These are phyloP conservation scores for Acronicta psi DNA, from an alignment of 2,888 invertebrate genomes.

Conservation along the genomic window DNA sequence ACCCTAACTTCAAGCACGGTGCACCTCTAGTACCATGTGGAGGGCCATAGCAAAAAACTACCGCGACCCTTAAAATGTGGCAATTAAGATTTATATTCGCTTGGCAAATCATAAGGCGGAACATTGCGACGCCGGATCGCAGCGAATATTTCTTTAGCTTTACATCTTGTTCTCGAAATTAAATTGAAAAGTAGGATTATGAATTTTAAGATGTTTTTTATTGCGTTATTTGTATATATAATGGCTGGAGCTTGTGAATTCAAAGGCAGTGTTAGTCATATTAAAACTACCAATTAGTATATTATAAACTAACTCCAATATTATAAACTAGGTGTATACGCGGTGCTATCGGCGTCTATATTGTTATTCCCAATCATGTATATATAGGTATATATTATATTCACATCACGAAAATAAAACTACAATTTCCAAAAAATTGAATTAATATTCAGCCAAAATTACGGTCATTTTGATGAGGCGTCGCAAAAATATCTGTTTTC, in stretches of 20 bases:
- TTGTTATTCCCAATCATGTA: no score
- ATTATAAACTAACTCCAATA: no score
- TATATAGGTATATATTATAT: no score
- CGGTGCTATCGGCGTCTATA: no score
- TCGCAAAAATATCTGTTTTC: no score
- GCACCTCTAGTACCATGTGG: slow-evolving; percentile 69
- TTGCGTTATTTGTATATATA: slow-evolving; percentile 37
- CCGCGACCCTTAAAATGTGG: slow-evolving; percentile 78
- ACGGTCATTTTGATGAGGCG: no score
- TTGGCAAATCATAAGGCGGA: slow-evolving; percentile 78
- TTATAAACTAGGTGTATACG: no score
- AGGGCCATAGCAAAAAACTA: slow-evolving; percentile 71
- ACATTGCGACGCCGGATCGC: slow-evolving; percentile 71
- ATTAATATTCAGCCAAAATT: no score
- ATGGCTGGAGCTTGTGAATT: not conserved
- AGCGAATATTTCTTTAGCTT: slow-evolving; percentile 73
- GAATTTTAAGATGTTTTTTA: slow-evolving; percentile 62
- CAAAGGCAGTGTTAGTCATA: no score
- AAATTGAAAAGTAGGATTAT: slow-evolving; percentile 78
- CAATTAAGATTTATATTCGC: slow-evolving; percentile 85
- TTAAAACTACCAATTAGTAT: no score
- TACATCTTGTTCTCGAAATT: slow-evolving; percentile 76
- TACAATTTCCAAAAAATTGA: no score
- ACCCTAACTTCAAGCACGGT: slow-evolving; percentile 69
- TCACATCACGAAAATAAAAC: no score